A percentile compares a stretch with the other conserved stretches of the same genome.
Evolutionary conservation across 2,797 vertebrate species (phyloP).

Genomic region (Oreonectes daqikongensis): DNA sequence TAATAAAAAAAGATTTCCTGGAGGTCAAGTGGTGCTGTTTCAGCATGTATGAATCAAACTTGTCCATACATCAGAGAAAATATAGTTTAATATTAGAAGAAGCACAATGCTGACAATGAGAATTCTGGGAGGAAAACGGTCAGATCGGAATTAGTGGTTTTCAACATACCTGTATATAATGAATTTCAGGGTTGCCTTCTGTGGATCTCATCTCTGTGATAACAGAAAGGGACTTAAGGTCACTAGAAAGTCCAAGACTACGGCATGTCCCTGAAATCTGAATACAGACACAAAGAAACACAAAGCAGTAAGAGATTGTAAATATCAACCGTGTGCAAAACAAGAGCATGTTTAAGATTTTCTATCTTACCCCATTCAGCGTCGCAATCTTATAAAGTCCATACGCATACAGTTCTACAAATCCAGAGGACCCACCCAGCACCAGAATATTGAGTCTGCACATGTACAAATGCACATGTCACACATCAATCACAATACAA

Average conservation of each 20-base stretch:
- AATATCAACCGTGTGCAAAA: background rate
- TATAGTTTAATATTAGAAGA: background rate
- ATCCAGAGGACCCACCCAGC: slow-evolving; percentile 86
- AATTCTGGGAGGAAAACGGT: background rate
- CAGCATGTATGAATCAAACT: background rate
- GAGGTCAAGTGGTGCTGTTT: background rate
- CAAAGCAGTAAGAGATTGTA: background rate
- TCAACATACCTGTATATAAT: slow-evolving; percentile 83
- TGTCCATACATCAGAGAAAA: background rate
- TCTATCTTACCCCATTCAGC: slow-evolving; percentile 78
- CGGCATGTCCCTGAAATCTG: slow-evolving; percentile 89
- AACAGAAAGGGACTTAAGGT: slow-evolving; percentile 91
- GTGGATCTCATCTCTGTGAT: slow-evolving; percentile 82
- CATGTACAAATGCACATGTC: slow-evolving; percentile 53
- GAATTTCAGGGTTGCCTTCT: slow-evolving; percentile 79
- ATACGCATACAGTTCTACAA: slow-evolving; percentile 95
- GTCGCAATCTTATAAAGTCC: slow-evolving; percentile 98
- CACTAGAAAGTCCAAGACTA: slow-evolving; percentile 90
- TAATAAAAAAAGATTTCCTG: background rate
- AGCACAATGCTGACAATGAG: background rate
- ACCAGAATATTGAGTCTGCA: slow-evolving; percentile 91
- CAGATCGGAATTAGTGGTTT: background rate
- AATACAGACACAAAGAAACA: background rate
- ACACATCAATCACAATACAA: slow-evolving; percentile 9
- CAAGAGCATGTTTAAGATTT: background rate